These are phyloP conservation scores for Prionchulus punctatus DNA, from an alignment of 2,888 invertebrate species.

Conservation along the genomic window DNA sequence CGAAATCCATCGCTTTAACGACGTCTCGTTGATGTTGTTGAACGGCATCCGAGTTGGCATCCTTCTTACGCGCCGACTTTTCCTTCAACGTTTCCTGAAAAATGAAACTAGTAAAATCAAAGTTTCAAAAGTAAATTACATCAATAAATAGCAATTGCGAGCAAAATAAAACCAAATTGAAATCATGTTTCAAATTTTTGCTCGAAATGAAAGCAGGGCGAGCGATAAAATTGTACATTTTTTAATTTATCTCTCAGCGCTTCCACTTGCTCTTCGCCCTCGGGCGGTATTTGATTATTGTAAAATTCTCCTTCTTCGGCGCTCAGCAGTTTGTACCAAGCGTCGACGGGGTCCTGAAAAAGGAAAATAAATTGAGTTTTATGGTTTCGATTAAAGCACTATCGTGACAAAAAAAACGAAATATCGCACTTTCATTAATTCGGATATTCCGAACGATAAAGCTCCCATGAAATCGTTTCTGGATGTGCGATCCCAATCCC, in stretches of 20 bases:
- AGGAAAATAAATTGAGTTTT: not conserved
- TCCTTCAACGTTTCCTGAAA: too few relatives aligned
- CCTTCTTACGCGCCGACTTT: too few relatives aligned
- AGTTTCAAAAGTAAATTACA: too few relatives aligned
- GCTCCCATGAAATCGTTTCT: constrained; percentile 99
- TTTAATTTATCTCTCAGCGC: constrained; percentile 23
- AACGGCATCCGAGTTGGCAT: too few relatives aligned
- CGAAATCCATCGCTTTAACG: constrained; percentile 90
- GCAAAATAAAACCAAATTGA: too few relatives aligned
- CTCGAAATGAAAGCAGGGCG: too few relatives aligned
- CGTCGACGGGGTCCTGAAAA: constrained; percentile 68
- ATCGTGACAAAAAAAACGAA: not conserved
- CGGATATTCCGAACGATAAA: constrained; percentile 89
- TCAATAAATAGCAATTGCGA: too few relatives aligned
- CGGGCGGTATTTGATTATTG: constrained; percentile 57
- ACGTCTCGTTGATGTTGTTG: too few relatives aligned
- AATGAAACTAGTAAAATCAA: too few relatives aligned
- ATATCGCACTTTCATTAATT: constrained; percentile 43
- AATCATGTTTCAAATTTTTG: too few relatives aligned
- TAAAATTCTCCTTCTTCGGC: constrained; percentile 98
- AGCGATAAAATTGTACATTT: not conserved
- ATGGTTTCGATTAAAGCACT: not conserved
- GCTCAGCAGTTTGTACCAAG: constrained; percentile 93
- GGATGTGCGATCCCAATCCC: constrained; percentile 99
- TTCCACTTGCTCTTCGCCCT: constrained; percentile 27